phyloP scores from a whole-genome alignment of 1,140 invertebrate species.

The Lepidostoma basale region DNA sequence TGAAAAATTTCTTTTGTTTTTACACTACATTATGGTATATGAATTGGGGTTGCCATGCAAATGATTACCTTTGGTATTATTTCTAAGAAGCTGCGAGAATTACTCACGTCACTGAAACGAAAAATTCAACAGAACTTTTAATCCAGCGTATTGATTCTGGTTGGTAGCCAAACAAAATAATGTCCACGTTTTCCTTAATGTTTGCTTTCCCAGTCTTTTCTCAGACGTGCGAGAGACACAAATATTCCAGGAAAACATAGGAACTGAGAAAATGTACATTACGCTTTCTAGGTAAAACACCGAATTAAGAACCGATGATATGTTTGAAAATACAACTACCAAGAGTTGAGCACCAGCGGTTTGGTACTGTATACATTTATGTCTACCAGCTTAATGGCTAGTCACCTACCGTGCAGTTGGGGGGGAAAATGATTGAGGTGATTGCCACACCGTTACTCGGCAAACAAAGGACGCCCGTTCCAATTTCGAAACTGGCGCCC shows the following conservation, averaged over 20 bases:
- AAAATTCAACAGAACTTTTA: background rate
- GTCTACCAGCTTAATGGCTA: too few relatives aligned
- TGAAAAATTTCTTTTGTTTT: too few relatives aligned
- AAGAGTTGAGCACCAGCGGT: too few relatives aligned
- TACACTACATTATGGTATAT: too few relatives aligned
- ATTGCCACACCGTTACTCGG: background rate
- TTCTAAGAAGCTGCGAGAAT: background rate
- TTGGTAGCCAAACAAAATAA: background rate
- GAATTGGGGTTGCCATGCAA: too few relatives aligned
- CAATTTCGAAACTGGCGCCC: conserved; percentile 7
- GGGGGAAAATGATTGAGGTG: background rate
- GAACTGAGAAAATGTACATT: background rate
- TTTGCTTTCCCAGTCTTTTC: background rate
- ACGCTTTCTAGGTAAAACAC: too few relatives aligned
- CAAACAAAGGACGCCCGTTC: conserved; percentile 1
- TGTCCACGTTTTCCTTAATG: background rate
- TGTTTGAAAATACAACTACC: too few relatives aligned
- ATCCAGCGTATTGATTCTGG: background rate
- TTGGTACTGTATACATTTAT: too few relatives aligned
- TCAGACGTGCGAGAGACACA: background rate
- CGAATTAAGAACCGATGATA: too few relatives aligned
- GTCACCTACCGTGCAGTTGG: too few relatives aligned
- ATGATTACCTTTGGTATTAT: too few relatives aligned
- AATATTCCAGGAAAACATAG: background rate
- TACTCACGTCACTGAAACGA: background rate